Percentiles rank a stretch among this genome's conserved stretches.
Conservation (phyloP, 2,113 vertebrate genomes). For the Hippocampus mohnikei region DNA sequence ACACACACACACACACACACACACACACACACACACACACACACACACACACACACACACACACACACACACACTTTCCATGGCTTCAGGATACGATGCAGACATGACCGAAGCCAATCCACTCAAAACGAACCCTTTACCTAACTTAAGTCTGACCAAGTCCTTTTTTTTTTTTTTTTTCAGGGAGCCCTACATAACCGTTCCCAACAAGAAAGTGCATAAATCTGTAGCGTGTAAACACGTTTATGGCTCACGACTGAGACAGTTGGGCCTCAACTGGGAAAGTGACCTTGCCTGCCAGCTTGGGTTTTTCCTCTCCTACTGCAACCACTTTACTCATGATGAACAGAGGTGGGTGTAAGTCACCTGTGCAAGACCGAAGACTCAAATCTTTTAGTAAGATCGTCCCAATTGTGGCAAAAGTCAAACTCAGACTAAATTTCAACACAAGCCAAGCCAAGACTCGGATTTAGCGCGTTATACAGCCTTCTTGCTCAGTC, state of each 20-base stretch:
- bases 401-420: too few species aligned
- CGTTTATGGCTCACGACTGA: not conserved
- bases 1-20: constrained; percentile 10
- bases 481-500: too few species aligned
- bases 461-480: too few species aligned
- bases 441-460: too few species aligned
- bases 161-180: too few species aligned
- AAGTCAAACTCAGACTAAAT: too few species aligned
- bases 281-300: not conserved
- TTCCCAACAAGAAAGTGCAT: constrained; percentile 1
- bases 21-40: constrained; percentile 8
- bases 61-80: constrained; percentile 7
- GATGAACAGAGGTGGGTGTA: not conserved
- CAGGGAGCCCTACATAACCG: not conserved
- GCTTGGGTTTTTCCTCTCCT: not conserved
- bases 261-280: not conserved
- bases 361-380: not conserved
- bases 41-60: constrained; percentile 11
- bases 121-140: not conserved
- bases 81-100: not conserved
- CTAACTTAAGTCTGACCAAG: not conserved
- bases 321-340: not conserved
- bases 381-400: too few species aligned
- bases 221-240: not conserved
- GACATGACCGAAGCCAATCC: not conserved